phyloP scores from a whole-genome alignment of 2,113 vertebrate genomes.

The Tyrannus savana region DNA sequence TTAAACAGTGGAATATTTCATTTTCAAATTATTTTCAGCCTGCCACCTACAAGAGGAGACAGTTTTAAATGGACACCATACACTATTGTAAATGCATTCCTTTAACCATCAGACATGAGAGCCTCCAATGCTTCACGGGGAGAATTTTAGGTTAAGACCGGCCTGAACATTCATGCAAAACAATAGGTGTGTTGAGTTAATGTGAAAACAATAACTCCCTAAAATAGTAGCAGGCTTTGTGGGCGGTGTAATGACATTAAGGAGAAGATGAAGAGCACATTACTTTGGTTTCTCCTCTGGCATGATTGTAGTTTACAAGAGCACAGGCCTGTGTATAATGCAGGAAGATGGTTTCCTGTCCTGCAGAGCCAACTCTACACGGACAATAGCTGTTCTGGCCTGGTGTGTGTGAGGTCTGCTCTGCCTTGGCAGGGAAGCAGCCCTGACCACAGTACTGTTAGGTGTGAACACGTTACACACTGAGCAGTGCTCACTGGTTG shows the following conservation, averaged over 20 bases:
- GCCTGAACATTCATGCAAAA: neutral
- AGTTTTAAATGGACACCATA: neutral
- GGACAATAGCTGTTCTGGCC: neutral
- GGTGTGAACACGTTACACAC: fast-evolving
- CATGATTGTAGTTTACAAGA: neutral
- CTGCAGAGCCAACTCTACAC: neutral
- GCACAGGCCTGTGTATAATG: neutral
- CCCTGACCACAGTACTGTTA: fast-evolving
- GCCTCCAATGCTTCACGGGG: neutral
- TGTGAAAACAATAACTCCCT: neutral
- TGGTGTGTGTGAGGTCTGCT: neutral
- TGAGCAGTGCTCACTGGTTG: neutral
- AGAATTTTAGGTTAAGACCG: neutral
- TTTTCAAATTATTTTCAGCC: neutral
- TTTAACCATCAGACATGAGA: neutral
- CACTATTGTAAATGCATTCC: neutral
- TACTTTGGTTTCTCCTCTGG: neutral
- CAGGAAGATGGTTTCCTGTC: neutral
- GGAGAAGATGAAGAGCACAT: neutral
- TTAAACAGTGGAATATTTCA: neutral
- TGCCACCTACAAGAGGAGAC: neutral
- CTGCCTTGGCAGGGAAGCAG: neutral
- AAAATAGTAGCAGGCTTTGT: neutral
- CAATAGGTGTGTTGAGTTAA: neutral
- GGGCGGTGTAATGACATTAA: neutral